Base-by-base conservation (phyloP, 2,888 invertebrate species). In the Stratiomys singularior region DNA sequence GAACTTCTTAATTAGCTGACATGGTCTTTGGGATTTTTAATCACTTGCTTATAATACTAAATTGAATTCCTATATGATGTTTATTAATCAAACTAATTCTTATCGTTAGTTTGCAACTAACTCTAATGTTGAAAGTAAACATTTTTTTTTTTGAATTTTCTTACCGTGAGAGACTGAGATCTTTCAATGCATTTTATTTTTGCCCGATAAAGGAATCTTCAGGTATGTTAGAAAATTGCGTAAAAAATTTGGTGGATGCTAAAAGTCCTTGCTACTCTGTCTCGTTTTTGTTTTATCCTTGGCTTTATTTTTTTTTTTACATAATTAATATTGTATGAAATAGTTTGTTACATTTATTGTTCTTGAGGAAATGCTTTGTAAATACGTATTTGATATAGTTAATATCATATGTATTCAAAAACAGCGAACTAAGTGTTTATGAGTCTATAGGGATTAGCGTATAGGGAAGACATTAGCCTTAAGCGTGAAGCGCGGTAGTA, bases 341-440 rank as follows among this genome's bases (percentile, higher is more conserved):
- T 76, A 46, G 63, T 76, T 76, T 63, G 63, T 46, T 76, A 76
- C 64, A 25, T 47, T 76, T 47, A 64, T 4, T 56, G 23, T 37
- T 67, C 30, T 25, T 21, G 60, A 74, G 60, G 74, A 74, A 74
- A 74, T 74, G 74, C 74, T 74, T 74, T 58, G 60, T 74, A 74
- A 74, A 58, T 74, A 58, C 30, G 13, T 2, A 47, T 11, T 3
- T 64, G 30, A 60, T n/a, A 30, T 64, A 64, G 25, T 44, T 21
- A 21, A 67, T 11, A 67, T 21, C 3, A 44, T 30, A 11, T 9
- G 37, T 37, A 37, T 44, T 44, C 13, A 44, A 67, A 23, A 21
- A 44, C 2, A 67, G 67, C 13, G 4, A 5, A 15, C 11, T 69
- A 47, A 25, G 15, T 52, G 28, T 64, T 67, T 37, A 37, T 18